Conservation (phyloP, 2,888 invertebrate species). For the Carterocephalus palaemon region DNA sequence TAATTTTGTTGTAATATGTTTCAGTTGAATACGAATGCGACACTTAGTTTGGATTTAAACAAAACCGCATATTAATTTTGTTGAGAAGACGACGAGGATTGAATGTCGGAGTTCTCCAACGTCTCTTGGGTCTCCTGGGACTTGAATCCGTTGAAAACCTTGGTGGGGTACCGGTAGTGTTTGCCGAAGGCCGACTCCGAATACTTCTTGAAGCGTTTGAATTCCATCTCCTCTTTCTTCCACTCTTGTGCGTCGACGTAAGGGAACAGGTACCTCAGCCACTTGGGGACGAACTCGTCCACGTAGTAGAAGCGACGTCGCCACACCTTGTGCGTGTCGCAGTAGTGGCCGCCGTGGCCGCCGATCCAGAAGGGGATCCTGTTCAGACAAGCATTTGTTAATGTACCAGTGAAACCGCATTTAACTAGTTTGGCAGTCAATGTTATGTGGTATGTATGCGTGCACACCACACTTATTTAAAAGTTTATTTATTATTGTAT, state of each 20-base stretch:
- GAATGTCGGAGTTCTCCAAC: slow-evolving; percentile 34
- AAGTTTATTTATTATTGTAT: no score
- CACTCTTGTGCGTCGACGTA: slow-evolving; percentile 50
- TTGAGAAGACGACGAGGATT: slow-evolving; percentile 9
- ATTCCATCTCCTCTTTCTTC: slow-evolving; percentile 48
- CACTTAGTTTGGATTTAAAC: no score
- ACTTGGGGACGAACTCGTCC: slow-evolving; percentile 54
- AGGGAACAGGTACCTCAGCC: slow-evolving; percentile 44
- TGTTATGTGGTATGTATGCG: no score
- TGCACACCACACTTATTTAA: no score
- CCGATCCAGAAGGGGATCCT: slow-evolving; percentile 56
- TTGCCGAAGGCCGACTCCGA: slow-evolving; percentile 54
- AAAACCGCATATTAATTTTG: no score
- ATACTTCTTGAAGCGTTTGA: slow-evolving; percentile 45
- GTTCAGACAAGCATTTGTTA: slow-evolving; percentile 21
- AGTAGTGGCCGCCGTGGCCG: slow-evolving; percentile 45
- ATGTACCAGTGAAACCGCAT: no score
- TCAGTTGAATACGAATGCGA: no score
- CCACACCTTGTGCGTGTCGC: slow-evolving; percentile 54
- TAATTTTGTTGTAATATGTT: no score
- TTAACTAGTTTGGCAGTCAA: not conserved
- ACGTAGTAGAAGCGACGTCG: slow-evolving; percentile 52
- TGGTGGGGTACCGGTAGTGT: slow-evolving; percentile 47
- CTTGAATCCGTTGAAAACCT: slow-evolving; percentile 39
- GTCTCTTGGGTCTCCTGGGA: slow-evolving; percentile 43